Evolutionary conservation across 2,888 invertebrate species (phyloP), one percentile per base, ranked within the genome.

Genomic region (Nebria brevicollis): DNA sequence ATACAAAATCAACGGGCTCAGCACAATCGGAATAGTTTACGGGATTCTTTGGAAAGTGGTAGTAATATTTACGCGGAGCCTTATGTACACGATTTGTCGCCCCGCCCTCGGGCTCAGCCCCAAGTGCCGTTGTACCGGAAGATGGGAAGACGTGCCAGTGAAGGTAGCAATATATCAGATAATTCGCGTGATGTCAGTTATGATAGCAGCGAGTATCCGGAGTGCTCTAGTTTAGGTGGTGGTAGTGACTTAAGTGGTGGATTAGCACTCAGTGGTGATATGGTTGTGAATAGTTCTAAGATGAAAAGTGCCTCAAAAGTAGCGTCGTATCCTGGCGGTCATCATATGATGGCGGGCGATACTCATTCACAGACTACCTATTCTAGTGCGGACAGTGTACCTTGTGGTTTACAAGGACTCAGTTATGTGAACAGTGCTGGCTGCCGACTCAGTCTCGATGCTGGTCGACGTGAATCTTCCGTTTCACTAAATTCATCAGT

Each of bases 401-500:
- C 70, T 54, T 70, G 77, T 15, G 75, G 75, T 26, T 65, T 75
- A 26, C 54, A 54, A 13, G 77, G 77, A 72, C 77, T 77, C n/a
- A 77, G 72, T 43, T 78, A 78, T 41, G 78, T 78, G 11, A 87
- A 86, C 83, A 85, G 88, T 8, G 87, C 88, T 2, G 89, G 89
- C 11, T 90, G 90, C 66, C 86, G 91, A 79, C 85, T 90, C 82
- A 90, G 90, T 84, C 85, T 90, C 65, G 89, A 90, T 54, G 87
- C 85, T 70, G 90, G 90, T 83, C 89, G 93, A 85, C 93, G 94
- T 68, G 86, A 88, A 72, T 87, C 87, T 86, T 93, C 94, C 0
- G 91, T 92, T 84, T 91, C 91, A 66, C 92, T 92, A 1, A 88
- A 92, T 77, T 94, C 94, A 70, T 94, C 93, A 72, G 87, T 90